Evolutionary conservation across 1,140 invertebrate species (phyloP).

Genomic region (Physella acuta): DNA sequence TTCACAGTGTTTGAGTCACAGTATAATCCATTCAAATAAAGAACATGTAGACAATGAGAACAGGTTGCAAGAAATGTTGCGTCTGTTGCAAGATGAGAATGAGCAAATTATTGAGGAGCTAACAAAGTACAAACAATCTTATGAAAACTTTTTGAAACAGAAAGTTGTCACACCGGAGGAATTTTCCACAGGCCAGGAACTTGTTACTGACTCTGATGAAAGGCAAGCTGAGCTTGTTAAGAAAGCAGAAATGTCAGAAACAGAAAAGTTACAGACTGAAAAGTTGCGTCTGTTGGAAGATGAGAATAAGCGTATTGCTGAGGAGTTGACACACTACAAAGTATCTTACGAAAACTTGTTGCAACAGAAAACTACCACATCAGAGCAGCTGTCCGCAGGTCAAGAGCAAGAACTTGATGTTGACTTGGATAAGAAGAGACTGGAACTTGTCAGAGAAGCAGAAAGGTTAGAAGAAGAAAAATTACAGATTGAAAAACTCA

Average conservation of each 20-base stretch:
- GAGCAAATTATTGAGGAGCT: neutral
- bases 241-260: neutral
- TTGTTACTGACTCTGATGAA: neutral
- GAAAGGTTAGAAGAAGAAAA: neutral
- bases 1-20: neutral
- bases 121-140: neutral
- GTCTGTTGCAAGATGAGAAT: neutral
- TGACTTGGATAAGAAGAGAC: neutral
- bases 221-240: neutral
- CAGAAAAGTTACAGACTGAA: neutral
- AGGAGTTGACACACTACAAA: neutral
- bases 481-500: neutral
- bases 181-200: neutral
- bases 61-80: neutral
- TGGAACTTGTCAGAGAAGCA: neutral
- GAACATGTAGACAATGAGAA: neutral
- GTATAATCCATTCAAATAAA: neutral
- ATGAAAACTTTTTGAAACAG: neutral
- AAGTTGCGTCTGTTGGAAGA: neutral
- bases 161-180: neutral
- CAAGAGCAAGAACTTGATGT: neutral
- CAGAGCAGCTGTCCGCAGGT: neutral
- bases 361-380: neutral
- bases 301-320: neutral
- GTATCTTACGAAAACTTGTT: neutral